Evolutionary conservation across 2,113 vertebrate genomes (phyloP), one percentile per base, ranked within the genome.

Genomic region (Hucho hucho): DNA sequence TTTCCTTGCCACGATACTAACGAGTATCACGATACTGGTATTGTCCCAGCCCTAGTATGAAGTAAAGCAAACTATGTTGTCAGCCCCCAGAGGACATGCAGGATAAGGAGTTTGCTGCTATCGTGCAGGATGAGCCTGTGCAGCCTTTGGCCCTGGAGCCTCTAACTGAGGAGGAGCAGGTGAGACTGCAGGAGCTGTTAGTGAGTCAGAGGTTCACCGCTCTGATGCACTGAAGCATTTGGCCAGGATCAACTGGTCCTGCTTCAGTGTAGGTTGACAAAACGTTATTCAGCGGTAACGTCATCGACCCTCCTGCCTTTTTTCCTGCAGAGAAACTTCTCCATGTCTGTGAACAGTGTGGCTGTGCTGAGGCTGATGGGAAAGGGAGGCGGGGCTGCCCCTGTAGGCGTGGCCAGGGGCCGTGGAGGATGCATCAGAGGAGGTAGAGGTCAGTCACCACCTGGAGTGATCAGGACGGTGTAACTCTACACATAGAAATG

Each of bases 341-440:
- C 94, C 77, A 91, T 94, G 90, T 94, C 94, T 6, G 94, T 95
- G 89, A 94, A 94, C 84, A 94, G 94, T 25, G 92, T 93, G 84
- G 94, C 94, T 3, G 94, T 95, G 87, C 90, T 95, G 79, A 91
- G 94, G 84, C 92, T 95, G 77, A 94, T 94, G 94, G 94, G 93
- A 37, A 94, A 94, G 77, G 94, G 93, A 79, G 82, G 88, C 0
- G 90, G 85, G 0, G 83, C 93, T 11, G 64, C 91, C 4, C 82
- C 90, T 0, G 73, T 87, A 0, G 88, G 91, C 12, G 77, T 91
- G 68, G 79, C 92, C 70, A 87, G 94, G 24, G 94, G 93, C 69
- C 86, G 67, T 32, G 67, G 94, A 80, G 92, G 83, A 80, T 92
- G 83, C 75, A 80, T 91, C 0, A 81, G 93, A 69, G 94, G 92